Evolutionary conservation across 1,140 invertebrate genomes (phyloP).

Genomic region (Centruroides sculpturatus): DNA sequence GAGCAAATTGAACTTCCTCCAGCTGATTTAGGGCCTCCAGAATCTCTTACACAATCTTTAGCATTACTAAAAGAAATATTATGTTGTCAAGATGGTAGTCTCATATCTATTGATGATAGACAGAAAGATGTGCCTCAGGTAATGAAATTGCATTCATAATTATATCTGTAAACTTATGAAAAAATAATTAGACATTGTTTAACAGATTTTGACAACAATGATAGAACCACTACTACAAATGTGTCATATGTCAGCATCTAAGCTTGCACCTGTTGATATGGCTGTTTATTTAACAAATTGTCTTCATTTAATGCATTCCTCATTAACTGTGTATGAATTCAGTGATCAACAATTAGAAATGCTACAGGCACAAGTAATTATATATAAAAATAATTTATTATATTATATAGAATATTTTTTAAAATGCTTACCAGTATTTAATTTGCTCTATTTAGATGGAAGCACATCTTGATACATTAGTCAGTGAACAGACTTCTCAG

Average conservation of each 20-base stretch:
- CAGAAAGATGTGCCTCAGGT: conserved; percentile 44
- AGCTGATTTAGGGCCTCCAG: conserved; percentile 52
- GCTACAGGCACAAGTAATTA: conserved; percentile 45
- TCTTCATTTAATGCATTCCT: conserved; percentile 79
- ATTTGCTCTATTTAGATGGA: conserved; percentile 43
- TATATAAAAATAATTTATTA: not conserved
- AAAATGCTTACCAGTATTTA: not conserved
- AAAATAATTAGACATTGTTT: conserved; percentile 2
- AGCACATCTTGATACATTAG: conserved; percentile 83
- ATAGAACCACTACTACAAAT: conserved; percentile 85
- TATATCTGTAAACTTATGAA: not conserved
- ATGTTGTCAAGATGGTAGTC: conserved; percentile 42
- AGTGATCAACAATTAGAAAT: conserved; percentile 82
- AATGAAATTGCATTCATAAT: not conserved
- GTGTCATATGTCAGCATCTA: conserved; percentile 82
- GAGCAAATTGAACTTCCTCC: conserved; percentile 48
- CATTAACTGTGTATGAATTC: conserved; percentile 63
- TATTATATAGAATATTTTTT: not conserved
- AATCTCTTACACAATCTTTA: conserved; percentile 46
- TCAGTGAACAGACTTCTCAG: conserved; percentile 84
- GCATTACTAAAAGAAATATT: conserved; percentile 56
- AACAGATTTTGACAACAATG: conserved; percentile 66
- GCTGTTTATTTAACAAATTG: conserved; percentile 91
- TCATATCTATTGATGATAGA: conserved; percentile 54
- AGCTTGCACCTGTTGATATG: conserved; percentile 74